Conservation (phyloP, 2,113 vertebrate genomes). For the Tragelaphus strepsiceros region DNA sequence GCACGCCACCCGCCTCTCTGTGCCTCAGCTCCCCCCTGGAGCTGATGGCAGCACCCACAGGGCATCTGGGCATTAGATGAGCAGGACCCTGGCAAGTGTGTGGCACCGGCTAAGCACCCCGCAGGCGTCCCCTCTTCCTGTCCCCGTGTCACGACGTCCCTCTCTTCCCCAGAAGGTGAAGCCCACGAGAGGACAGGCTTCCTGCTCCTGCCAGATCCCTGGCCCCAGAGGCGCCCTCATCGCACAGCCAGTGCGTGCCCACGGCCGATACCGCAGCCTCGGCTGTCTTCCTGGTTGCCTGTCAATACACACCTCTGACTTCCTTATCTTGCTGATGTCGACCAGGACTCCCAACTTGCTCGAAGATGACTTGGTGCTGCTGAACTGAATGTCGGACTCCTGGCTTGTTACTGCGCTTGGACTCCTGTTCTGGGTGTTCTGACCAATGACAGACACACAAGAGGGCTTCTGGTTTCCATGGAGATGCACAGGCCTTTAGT, state of each 20-base stretch:
- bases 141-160: accelerated
- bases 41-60: accelerated
- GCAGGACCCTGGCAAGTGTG: background rate
- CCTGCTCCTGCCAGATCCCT: accelerated
- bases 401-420: background rate
- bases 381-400: accelerated
- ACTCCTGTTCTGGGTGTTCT: slow-evolving; percentile 11
- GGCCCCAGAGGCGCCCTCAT: accelerated
- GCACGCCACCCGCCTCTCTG: background rate
- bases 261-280: accelerated
- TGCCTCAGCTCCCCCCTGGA: background rate
- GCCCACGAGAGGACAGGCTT: accelerated
- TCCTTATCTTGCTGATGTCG: background rate
- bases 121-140: accelerated
- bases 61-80: background rate
- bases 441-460: background rate
- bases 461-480: background rate
- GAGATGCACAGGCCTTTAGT: background rate
- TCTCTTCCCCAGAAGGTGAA: accelerated
- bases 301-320: slow-evolving; percentile 46
- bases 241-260: accelerated
- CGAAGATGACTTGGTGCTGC: background rate
- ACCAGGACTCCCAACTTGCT: slow-evolving; percentile 9
- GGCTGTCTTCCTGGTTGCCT: accelerated
- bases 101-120: background rate